Conservation (phyloP, 2,797 vertebrate genomes). For the Spondyliosoma cantharus region DNA sequence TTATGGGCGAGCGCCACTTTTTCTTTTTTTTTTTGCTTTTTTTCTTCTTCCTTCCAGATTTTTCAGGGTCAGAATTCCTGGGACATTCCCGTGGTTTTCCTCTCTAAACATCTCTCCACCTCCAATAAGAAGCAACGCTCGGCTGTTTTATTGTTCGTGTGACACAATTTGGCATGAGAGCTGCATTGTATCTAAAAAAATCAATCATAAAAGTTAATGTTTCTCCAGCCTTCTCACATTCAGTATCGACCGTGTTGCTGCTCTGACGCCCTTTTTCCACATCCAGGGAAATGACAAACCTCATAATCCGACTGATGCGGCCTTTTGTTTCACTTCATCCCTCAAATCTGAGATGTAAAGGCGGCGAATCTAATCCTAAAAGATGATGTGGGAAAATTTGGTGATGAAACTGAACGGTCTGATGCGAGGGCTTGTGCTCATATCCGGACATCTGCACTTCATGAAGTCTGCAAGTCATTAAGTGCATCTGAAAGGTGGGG, state of each 20-base stretch:
- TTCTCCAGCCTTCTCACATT: conserved; percentile 9
- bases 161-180: conserved; percentile 11
- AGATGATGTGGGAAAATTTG: neutral
- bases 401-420: conserved; percentile 13
- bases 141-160: conserved; percentile 29
- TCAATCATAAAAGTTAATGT: conserved; percentile 36
- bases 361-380: neutral
- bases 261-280: neutral
- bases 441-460: conserved; percentile 9
- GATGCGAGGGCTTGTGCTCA: conserved; percentile 3
- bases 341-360: neutral
- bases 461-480: conserved; percentile 25
- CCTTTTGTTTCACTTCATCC: neutral
- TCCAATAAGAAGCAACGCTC: neutral
- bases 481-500: neutral
- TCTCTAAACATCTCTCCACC: conserved; percentile 32
- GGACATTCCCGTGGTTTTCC: conserved; percentile 70
- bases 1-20: neutral
- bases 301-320: neutral
- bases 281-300: conserved; percentile 11
- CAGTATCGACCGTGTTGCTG: neutral
- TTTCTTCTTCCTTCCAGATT: conserved; percentile 3
- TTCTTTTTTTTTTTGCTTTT: conserved; percentile 17
- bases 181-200: conserved; percentile 19
- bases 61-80: conserved; percentile 57